These are phyloP conservation scores for Acromyrmex heyeri DNA, from an alignment of 1,140 invertebrate species.

Conservation along the genomic window DNA sequence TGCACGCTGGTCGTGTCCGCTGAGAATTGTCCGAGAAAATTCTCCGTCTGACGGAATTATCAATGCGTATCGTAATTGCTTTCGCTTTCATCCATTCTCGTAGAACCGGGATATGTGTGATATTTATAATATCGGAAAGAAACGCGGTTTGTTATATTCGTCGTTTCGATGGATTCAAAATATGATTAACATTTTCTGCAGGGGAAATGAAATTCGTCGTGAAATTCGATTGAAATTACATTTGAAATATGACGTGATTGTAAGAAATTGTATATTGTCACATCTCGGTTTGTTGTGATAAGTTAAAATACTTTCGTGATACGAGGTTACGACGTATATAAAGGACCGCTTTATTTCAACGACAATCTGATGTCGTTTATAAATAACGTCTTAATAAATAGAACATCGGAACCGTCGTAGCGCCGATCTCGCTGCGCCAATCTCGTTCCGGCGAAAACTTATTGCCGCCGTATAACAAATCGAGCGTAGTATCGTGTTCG, in stretches of 20 bases:
- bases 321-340: not conserved
- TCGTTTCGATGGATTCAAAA: not conserved
- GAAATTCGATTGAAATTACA: not conserved
- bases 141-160: not conserved
- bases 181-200: not conserved
- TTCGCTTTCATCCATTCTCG: constrained; percentile 6
- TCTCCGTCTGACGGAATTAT: constrained; percentile 17
- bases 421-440: constrained; percentile 10
- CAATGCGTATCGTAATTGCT: constrained; percentile 51
- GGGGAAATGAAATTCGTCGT: not conserved
- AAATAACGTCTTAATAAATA: constrained; percentile 52
- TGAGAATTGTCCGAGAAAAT: constrained; percentile 24
- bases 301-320: not conserved
- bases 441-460: constrained; percentile 50
- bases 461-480: constrained; percentile 53
- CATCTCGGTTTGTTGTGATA: not conserved
- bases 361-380: not conserved
- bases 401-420: not conserved
- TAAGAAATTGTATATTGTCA: not conserved
- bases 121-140: not conserved
- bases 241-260: not conserved
- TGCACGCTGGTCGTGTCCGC: not conserved
- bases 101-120: not conserved
- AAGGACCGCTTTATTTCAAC: not conserved
- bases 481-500: constrained; percentile 43